Evolutionary conservation across 2,797 vertebrate species (phyloP), one percentile per base, ranked within the genome.

Genomic region (Phyllotis vaccarum): DNA sequence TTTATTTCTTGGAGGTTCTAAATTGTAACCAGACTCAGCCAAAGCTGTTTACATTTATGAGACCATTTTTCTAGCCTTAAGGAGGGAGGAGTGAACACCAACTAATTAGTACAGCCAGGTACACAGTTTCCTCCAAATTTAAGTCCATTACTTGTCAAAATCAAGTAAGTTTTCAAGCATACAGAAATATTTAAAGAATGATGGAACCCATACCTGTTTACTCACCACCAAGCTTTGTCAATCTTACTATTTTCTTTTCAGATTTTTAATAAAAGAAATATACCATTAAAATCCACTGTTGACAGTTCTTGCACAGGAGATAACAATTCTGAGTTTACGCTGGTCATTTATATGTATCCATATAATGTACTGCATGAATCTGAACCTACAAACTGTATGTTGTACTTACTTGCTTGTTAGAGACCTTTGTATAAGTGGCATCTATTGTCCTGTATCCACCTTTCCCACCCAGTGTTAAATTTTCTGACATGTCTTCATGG

Each of bases 41-140:
- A 29, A 86, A 91, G 60, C 75, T 76, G 19, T 86, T 91, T 74
- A 94, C 79, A 82, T 93, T 90, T 81, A 70, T 91, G 66, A 62
- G 62, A 78, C 31, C 34, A 66, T 46, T 90, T 90, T 91, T 92
- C 86, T 78, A 82, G 60, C 14, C 56, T 82, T 94, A 76, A 49
- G 52, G 3, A 54, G 34, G 43, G 3, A 37, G 40, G 24, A 83
- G 94, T n/a, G 21, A 82, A 91, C 86, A 34, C 46, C 85, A 78
- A 93, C 56, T 86, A 81, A 75, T 86, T 81, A 85, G 14, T 85
- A 66, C 12, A 76, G 17, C 14, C 43, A 83, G 43, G 37, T 58
- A 70, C 14, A 83, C 1, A 89, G 19, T 91, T 75, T 89, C 91
- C 62, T 92, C 80, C 75, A 95, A 83, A 92, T 37, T 83, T 92